Base-by-base conservation (phyloP, 2,797 vertebrate species). In the Sebastes trivittatus region DNA sequence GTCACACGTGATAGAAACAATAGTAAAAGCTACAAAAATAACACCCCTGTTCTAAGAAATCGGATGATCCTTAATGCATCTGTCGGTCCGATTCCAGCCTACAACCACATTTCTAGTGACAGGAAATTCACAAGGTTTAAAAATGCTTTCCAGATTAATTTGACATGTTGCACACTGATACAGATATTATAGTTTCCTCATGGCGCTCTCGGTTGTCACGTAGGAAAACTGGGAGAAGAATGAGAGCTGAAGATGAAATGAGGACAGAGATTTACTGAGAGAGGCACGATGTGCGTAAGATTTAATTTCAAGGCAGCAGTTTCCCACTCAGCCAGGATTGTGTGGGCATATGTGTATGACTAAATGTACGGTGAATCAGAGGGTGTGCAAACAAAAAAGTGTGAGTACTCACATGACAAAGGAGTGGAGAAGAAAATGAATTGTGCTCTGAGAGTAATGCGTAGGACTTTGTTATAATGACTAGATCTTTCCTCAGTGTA, bases 311-410 rank as follows among this genome's bases (percentile, higher is more conserved):
- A 81, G 54, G 68, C 82, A 60, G 55, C 63, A 80, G 27, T 87
- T 85, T 82, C 54, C 81, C 68, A 79, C 80, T 87, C 73, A 66
- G 42, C 36, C 9, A 77, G 75, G 71, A 77, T 2, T 77, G 75
- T 52, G 87, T 87, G 86, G 83, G 87, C 75, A 76, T 25, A 64
- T 81, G 75, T 72, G 79, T 76, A 54, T 88, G 87, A 82, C 56
- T 88, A 82, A 75, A 85, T 63, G 68, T 30, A 61, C 13, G 22
- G 56, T 89, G 89, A 92, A 73, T 88, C 87, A 88, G 60, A 81
- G 77, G 49, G 36, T 54, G 74, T 75, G 61, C 80, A 78, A 85
- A 70, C 67, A 73, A 86, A 52, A 63, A 27, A 73, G 62, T 46
- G 54, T 22, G 38, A 83, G 69, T 65, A 58, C 69, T 73, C 63